These are phyloP conservation scores for Heliornis fulica DNA, from an alignment of 2,113 vertebrate genomes.

Conservation along the genomic window DNA sequence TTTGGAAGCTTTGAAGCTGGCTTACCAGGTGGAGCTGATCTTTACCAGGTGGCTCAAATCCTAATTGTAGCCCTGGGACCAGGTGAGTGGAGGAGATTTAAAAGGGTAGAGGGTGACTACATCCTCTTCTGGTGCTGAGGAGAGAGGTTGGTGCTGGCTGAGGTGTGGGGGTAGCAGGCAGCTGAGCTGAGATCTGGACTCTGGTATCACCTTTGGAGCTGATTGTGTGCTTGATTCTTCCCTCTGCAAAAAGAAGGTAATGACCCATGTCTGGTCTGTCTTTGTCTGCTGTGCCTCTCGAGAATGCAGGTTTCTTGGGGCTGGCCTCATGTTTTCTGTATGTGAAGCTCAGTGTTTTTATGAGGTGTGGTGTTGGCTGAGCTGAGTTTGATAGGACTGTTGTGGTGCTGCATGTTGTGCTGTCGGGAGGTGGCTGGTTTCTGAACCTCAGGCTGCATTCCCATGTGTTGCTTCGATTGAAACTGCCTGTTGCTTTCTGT, in stretches of 20 bases:
- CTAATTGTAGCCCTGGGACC: not conserved
- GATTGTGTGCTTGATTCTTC: not conserved
- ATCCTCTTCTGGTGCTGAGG: not conserved
- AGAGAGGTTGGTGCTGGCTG: not conserved
- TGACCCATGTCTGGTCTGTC: rapidly evolving
- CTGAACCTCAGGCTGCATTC: not conserved
- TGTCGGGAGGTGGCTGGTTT: not conserved
- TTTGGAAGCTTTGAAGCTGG: not conserved
- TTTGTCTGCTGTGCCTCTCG: not conserved
- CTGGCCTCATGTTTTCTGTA: rapidly evolving
- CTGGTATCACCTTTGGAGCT: not conserved
- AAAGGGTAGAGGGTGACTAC: not conserved
- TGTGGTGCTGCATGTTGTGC: not conserved
- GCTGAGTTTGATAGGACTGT: not conserved
- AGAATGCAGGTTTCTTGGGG: not conserved
- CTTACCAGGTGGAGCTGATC: not conserved
- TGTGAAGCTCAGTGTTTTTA: not conserved
- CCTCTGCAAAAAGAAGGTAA: not conserved
- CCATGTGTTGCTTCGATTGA: not conserved
- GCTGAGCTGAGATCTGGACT: not conserved
- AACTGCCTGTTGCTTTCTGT: not conserved
- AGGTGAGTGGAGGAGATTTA: not conserved
- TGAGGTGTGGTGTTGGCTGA: not conserved
- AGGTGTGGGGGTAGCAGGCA: rapidly evolving
- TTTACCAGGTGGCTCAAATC: not conserved